Evolutionary conservation across 2,113 vertebrate species (phyloP).

Genomic region (Lagopus leucura): DNA sequence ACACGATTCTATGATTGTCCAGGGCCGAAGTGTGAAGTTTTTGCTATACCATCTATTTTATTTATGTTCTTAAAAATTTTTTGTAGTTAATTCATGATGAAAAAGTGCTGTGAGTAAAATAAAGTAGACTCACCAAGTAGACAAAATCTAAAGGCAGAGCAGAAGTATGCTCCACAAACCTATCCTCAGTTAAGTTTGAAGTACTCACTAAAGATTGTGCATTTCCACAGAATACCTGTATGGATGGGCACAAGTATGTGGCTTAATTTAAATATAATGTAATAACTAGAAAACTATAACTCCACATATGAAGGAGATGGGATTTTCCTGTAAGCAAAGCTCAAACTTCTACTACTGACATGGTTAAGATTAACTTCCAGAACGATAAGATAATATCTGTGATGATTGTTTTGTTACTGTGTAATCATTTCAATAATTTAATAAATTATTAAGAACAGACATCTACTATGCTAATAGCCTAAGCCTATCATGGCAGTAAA

Average conservation of each 20-base stretch:
- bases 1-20: no score
- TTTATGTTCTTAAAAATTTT: not conserved
- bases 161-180: not conserved
- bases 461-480: not conserved
- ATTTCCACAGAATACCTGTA: not conserved
- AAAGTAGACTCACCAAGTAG: not conserved
- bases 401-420: not conserved
- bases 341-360: not conserved
- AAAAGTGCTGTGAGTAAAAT: not conserved
- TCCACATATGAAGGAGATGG: not conserved
- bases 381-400: not conserved
- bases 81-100: not conserved
- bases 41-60: not conserved
- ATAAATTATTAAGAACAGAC: not conserved
- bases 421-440: not conserved
- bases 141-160: not conserved
- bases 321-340: not conserved
- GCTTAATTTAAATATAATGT: not conserved
- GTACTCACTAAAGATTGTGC: not conserved
- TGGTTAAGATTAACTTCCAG: not conserved
- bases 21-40: not conserved
- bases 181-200: not conserved
- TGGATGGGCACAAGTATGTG: not conserved
- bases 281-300: not conserved
- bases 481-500: not conserved